Conservation (phyloP, 2,888 invertebrate genomes). For the Sarcophaga subvicina region DNA sequence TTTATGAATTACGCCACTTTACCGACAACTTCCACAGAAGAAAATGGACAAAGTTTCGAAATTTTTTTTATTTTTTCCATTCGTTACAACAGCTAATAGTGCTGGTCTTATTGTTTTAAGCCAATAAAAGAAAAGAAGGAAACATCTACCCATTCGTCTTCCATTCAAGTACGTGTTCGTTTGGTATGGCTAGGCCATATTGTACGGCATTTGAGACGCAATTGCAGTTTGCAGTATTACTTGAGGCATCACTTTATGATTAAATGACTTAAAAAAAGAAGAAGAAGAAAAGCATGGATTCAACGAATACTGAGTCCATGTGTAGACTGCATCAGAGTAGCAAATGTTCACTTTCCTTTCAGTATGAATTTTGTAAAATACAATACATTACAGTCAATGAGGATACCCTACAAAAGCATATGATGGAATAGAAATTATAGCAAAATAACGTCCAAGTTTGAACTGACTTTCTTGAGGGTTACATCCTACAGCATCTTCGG, state of each 20-base stretch:
- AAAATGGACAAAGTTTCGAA: slow-evolving; percentile 14
- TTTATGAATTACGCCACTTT: slow-evolving; percentile 67
- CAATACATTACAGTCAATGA: too few relatives aligned
- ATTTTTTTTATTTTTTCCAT: slow-evolving; percentile 6
- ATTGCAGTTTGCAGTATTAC: slow-evolving; percentile 34
- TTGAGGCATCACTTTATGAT: slow-evolving; percentile 48
- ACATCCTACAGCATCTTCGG: too few relatives aligned
- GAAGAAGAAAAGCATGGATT: too few relatives aligned
- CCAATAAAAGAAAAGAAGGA: slow-evolving; percentile 31
- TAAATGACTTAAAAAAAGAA: slow-evolving; percentile 55
- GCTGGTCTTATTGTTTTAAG: slow-evolving; percentile 62
- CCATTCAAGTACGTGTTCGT: background rate
- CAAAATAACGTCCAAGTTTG: too few relatives aligned
- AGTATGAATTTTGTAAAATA: too few relatives aligned
- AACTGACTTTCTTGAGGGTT: too few relatives aligned
- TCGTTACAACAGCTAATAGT: slow-evolving; percentile 32
- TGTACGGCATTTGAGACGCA: background rate
- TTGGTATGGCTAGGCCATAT: slow-evolving; percentile 20
- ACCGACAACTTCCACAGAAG: slow-evolving; percentile 57
- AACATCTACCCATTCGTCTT: background rate
- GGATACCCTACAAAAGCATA: too few relatives aligned
- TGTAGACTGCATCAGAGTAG: too few relatives aligned
- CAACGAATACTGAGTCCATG: too few relatives aligned
- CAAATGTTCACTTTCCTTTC: too few relatives aligned
- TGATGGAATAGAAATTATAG: too few relatives aligned